A percentile compares a stretch with the other conserved stretches of the same genome.
Conservation (phyloP, 1,140 invertebrate species). For the Heliconius hewitsoni region DNA sequence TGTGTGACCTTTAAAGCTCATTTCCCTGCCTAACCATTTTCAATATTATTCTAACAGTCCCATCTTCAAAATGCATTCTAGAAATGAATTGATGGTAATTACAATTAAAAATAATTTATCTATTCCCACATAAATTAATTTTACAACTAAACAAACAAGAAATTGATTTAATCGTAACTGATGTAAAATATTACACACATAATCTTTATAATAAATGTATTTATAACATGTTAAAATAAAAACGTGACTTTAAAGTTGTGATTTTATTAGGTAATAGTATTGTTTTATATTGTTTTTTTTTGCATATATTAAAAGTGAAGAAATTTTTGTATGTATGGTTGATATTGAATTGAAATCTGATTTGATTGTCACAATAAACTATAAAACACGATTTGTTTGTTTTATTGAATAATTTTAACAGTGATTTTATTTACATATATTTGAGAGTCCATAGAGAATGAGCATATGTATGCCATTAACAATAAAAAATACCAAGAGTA, state of each 20-base stretch:
- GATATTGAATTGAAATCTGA: background rate
- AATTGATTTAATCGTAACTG: background rate
- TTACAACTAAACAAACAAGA: background rate
- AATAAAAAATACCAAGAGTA: no score
- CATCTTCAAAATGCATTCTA: no score
- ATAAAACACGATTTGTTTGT: slow-evolving; percentile 18
- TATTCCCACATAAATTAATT: background rate
- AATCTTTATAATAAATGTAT: background rate
- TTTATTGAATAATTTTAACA: slow-evolving; percentile 7
- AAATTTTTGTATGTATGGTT: background rate
- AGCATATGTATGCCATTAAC: no score
- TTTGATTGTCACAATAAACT: slow-evolving; percentile 30
- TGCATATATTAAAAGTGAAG: background rate
- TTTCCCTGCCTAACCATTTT: no score
- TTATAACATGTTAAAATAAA: background rate
- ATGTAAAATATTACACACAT: background rate
- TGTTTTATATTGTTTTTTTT: slow-evolving; percentile 14
- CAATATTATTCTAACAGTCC: no score
- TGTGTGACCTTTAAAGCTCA: no score
- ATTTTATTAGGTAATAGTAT: slow-evolving; percentile 18
- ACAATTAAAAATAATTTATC: background rate
- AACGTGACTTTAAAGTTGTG: slow-evolving; percentile 15
- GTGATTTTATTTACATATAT: background rate
- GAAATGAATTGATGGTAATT: no score
- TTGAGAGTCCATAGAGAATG: no score